Percentiles rank a stretch among this genome's conserved stretches.
phyloP scores from a whole-genome alignment of 2,888 invertebrate species.

The Bibio marci region DNA sequence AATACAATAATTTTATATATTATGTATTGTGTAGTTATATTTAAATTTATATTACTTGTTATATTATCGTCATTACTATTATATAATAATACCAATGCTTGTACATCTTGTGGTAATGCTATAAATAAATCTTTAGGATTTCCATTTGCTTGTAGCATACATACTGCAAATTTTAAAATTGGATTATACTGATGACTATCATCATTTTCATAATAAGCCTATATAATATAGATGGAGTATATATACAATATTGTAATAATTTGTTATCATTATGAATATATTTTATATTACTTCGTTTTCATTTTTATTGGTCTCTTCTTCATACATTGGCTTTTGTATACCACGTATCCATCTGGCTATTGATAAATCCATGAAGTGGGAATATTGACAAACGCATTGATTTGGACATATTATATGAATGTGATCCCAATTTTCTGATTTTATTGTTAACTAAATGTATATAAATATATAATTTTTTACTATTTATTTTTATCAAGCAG shows the following conservation, averaged over 20 bases:
- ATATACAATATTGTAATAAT: no score
- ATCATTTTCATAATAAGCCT: conserved; percentile 30
- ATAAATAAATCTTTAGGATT: conserved; percentile 27
- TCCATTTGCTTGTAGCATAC: conserved; percentile 33
- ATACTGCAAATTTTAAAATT: conserved; percentile 33
- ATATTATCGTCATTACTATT: conserved; percentile 30
- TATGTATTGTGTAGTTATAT: no score
- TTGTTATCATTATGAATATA: no score
- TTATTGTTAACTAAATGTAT: no score
- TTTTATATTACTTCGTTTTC: not conserved
- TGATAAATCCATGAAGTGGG: conserved; percentile 35
- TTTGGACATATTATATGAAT: conserved; percentile 27
- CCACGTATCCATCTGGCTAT: conserved; percentile 34
- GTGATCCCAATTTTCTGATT: conserved; percentile 1
- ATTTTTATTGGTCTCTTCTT: conserved; percentile 8
- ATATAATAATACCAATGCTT: conserved; percentile 39
- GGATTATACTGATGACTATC: conserved; percentile 26
- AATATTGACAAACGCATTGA: conserved; percentile 36
- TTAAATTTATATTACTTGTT: conserved; percentile 17
- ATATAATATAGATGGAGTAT: no score
- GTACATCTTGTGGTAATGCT: conserved; percentile 31
- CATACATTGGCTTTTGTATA: conserved; percentile 13
- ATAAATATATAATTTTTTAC: no score
- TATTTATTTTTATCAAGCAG: no score
- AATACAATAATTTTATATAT: no score